phyloP scores from a whole-genome alignment of 2,797 vertebrate genomes.

The Acropternis orthonyx region DNA sequence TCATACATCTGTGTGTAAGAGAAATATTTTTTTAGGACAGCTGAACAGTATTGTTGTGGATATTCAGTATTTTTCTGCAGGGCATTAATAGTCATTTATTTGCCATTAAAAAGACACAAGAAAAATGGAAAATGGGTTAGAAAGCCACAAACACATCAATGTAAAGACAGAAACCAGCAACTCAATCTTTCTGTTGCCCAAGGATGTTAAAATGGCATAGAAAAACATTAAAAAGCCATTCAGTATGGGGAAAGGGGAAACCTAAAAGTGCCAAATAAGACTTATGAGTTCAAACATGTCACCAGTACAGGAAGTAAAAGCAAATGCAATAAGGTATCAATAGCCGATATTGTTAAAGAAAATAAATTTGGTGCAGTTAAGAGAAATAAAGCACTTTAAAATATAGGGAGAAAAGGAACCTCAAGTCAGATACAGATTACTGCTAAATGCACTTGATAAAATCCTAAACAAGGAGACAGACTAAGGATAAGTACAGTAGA shows the following conservation, averaged over 20 bases:
- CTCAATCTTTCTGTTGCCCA: neutral
- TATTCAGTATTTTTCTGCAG: neutral
- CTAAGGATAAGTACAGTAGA: neutral
- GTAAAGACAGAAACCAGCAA: neutral
- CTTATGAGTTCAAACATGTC: neutral
- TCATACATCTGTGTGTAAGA: neutral
- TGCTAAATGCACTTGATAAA: neutral
- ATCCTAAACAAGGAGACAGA: neutral
- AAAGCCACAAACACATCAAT: neutral
- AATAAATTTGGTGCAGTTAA: neutral
- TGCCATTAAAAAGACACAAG: neutral
- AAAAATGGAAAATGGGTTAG: neutral
- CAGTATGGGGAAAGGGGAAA: neutral
- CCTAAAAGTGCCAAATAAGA: neutral
- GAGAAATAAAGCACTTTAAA: neutral
- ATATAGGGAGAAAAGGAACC: neutral
- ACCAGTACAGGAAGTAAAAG: neutral
- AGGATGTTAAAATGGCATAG: neutral
- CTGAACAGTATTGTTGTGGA: neutral
- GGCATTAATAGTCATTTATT: neutral
- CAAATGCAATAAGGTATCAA: neutral
- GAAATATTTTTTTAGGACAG: neutral
- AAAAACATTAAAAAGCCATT: neutral
- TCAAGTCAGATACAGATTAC: neutral
- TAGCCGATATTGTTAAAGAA: neutral